These are phyloP conservation scores for Melanotaenia boesemani DNA, from an alignment of 2,797 vertebrate genomes.

Conservation along the genomic window DNA sequence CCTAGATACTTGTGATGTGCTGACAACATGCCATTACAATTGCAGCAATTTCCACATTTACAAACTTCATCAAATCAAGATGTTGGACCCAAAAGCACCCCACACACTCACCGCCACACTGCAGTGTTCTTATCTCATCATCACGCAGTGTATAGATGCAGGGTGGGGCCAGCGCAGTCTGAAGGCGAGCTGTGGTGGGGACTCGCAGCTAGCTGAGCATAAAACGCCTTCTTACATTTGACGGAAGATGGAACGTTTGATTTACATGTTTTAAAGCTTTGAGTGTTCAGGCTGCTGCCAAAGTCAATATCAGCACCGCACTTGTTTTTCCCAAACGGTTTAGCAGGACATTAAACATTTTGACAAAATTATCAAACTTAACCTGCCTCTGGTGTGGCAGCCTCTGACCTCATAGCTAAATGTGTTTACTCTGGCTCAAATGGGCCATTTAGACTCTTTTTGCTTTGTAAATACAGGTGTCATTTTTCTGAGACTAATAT, in stretches of 20 bases:
- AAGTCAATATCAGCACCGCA: constrained; percentile 90
- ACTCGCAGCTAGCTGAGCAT: constrained; percentile 77
- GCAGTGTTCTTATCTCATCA: constrained; percentile 71
- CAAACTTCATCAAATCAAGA: constrained; percentile 80
- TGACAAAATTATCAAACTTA: constrained; percentile 97
- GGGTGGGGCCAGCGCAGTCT: constrained; percentile 40
- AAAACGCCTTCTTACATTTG: constrained; percentile 85
- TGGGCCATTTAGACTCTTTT: constrained; percentile 83
- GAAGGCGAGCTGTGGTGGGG: constrained; percentile 66
- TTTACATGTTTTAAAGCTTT: constrained; percentile 86
- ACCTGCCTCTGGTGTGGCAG: constrained; percentile 90
- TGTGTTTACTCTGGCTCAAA: constrained; percentile 94
- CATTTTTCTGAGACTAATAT: constrained; percentile 85
- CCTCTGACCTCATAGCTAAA: constrained; percentile 96
- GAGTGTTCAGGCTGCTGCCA: constrained; percentile 87
- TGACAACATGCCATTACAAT: constrained; percentile 74
- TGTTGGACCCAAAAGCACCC: constrained; percentile 48
- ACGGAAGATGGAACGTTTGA: constrained; percentile 85
- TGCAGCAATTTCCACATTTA: constrained; percentile 64
- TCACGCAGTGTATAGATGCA: constrained; percentile 44
- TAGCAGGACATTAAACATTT: constrained; percentile 95
- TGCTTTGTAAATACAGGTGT: constrained; percentile 83
- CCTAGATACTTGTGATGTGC: constrained; percentile 49
- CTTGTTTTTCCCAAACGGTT: constrained; percentile 92
- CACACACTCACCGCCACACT: constrained; percentile 23